These are phyloP conservation scores for Caenorhabditis remanei DNA, from an alignment of 1,140 invertebrate species.

Conservation along the genomic window DNA sequence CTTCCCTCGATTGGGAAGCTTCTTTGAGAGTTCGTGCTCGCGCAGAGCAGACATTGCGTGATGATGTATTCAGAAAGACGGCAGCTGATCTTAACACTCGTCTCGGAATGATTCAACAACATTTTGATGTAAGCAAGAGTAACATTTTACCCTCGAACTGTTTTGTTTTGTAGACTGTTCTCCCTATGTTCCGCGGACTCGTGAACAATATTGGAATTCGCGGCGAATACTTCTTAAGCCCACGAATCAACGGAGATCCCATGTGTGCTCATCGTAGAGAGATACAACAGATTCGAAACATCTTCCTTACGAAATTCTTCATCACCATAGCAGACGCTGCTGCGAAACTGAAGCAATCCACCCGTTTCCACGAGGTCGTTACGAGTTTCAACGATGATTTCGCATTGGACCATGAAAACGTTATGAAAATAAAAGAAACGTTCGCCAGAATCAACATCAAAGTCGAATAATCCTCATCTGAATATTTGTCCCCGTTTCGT, in stretches of 20 bases:
- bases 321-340: background rate
- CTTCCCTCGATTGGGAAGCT: background rate
- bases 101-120: conserved; percentile 9
- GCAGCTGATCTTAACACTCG: conserved; percentile 15
- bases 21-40: conserved; percentile 36
- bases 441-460: conserved; percentile 3
- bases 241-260: background rate
- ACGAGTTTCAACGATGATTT: conserved; percentile 33
- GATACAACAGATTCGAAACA: conserved; percentile 13
- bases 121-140: background rate
- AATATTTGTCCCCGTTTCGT: no score
- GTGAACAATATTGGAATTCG: conserved; percentile 26
- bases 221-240: conserved; percentile 3
- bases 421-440: background rate
- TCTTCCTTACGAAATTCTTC: conserved; percentile 4
- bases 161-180: conserved; percentile 5
- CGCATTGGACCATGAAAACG: background rate
- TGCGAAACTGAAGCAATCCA: background rate
- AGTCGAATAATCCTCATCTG: background rate
- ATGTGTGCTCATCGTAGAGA: conserved; percentile 28
- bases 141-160: background rate
- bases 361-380: background rate
- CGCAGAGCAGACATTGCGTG: conserved; percentile 10
- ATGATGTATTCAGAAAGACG: background rate
- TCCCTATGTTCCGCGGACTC: conserved; percentile 19